Evolutionary conservation across 2,113 vertebrate genomes (phyloP), one percentile per base, ranked within the genome.

Genomic region (Panthera tigris): DNA sequence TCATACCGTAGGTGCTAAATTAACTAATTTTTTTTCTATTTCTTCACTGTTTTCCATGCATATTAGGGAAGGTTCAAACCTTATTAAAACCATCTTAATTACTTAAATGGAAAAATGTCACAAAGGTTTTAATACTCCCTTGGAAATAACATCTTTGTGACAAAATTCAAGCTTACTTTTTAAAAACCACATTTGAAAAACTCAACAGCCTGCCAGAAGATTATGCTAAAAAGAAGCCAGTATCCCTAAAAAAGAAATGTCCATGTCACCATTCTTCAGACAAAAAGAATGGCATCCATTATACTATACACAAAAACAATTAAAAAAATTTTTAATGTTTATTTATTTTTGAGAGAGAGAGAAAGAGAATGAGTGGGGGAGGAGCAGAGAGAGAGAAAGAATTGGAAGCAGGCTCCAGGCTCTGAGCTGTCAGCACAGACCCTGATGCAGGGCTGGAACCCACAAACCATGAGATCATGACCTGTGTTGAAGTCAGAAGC

Each of bases 31-130:
- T 39, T 39, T 95, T 93, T 88, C 52, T n/a, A 50, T 68, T 80
- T 80, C 87, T 73, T 94, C 18, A 1, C 48, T 85, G 12, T 25
- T 97, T 92, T 89, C 69, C 10, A 81, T 19, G 27, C 63, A 36
- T 41, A 19, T 65, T 36, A 89, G 31, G 9, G 48, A 78, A 71
- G 11, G 2, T 33, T 89, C 52, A 91, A 95, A 66, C 39, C 52
- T 94, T 91, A 93, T 83, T 83, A 94, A 89, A 79, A 89, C 21
- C 33, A 3, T 66, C 36, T 36, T 80, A 69, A 84, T 82, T 52
- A 97, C 73, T 90, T 90, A 94, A 93, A 96, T 94, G 68, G 79
- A 88, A 95, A 96, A 95, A 80, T 57, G 57, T 69, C 97, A 88
- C 31, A 50, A 48, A 39, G 29, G 27, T 52, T 82, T 94, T 91